Evolutionary conservation across 30 jellyfish, hydroid and myxozoan genomes (phyloP), one percentile per base, ranked within the genome.

Genomic region (Hydractinia symbiolongicarpus): DNA sequence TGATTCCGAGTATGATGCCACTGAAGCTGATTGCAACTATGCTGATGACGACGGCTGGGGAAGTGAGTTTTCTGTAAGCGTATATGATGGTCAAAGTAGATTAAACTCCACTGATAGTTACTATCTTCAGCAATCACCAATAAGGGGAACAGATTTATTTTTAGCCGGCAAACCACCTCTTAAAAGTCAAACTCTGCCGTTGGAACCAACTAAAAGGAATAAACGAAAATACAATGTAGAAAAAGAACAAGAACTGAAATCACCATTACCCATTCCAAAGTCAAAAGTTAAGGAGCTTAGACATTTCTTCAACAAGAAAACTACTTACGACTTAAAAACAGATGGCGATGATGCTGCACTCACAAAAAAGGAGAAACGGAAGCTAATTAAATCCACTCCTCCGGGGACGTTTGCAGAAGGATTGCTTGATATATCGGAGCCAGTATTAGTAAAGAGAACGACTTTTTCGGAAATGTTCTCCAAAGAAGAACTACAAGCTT

Each of bases 11-110:
- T 30, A 30, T 1, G 7, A 71, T 50, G 40, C 1, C 15, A n/a
- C 61, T 8, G 51, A n/a, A 30, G 54, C 5, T 30, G 69, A 58
- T 58, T 30, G 44, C 44, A 30, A 30, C 44, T 30, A 30, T 30
- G 4, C 4, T 71, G 80, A 71, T 71, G 61, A 20, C 67, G 61
- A 50, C 16, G 80, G 51, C n/a, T 71, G 80, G 80, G 80, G 80
- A n/a, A 71, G 80, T 3, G 80, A 71, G 61, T 71, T 71, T 50
- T 71, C 80, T 19, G 61, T 20, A 7, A 71, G 80, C 51, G 54
- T 71, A 64, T 64, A 64, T 51, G 74, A 64, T 7, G 74, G 52
- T 64, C 52, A 9, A 44, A 64, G 74, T 64, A 44, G 74, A 13
- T 8, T 64, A 6, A 64, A 64, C 74, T 64, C 4, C 52, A 64